Conservation (phyloP, 2,888 invertebrate species). For the Nipponacmea schrenckii region DNA sequence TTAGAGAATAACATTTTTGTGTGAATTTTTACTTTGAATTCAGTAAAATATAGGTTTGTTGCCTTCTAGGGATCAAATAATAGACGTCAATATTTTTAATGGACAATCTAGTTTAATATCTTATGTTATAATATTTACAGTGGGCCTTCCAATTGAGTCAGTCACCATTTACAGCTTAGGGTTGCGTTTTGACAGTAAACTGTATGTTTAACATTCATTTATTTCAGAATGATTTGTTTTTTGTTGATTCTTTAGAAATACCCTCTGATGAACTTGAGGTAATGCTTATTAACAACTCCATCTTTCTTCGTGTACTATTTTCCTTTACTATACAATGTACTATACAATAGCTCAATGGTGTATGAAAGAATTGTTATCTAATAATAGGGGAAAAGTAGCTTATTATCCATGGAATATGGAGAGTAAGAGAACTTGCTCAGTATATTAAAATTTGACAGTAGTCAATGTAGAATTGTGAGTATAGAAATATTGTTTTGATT, state of each 20-base stretch:
- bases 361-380: not conserved
- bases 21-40: not conserved
- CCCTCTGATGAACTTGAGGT: conserved; percentile 80
- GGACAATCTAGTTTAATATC: not conserved
- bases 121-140: not conserved
- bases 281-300: conserved; percentile 33
- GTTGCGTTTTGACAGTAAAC: too few relatives aligned
- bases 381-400: not conserved
- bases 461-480: too few relatives aligned
- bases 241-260: conserved; percentile 87
- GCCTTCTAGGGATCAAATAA: not conserved
- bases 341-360: not conserved
- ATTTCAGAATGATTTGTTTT: conserved; percentile 86
- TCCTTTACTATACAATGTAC: too few relatives aligned
- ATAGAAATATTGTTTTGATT: not conserved
- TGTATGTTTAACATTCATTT: not conserved
- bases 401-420: not conserved
- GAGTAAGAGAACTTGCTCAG: too few relatives aligned
- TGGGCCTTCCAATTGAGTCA: too few relatives aligned
- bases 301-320: too few relatives aligned
- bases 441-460: too few relatives aligned
- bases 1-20: conserved; percentile 34
- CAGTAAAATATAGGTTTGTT: not conserved
- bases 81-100: not conserved
- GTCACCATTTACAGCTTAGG: too few relatives aligned